A percentile compares a stretch with the other conserved stretches of the same genome.
phyloP scores from a whole-genome alignment of 1,140 invertebrate species.

The Dendroctonus valens region DNA sequence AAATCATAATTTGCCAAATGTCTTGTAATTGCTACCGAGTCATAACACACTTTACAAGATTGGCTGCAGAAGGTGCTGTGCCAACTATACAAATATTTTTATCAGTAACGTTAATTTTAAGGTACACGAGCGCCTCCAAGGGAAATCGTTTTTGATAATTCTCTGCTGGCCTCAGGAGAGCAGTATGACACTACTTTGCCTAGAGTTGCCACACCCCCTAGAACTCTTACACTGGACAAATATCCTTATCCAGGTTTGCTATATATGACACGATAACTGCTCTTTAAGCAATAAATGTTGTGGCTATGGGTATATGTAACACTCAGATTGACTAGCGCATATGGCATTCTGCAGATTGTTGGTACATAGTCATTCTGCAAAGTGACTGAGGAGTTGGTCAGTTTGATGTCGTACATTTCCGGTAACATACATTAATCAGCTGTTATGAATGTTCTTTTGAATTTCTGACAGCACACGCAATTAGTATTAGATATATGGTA shows the following conservation, averaged over 20 bases:
- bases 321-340: too few relatives aligned
- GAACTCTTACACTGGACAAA: constrained; percentile 77
- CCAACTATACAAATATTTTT: constrained; percentile 11
- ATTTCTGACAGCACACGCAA: too few relatives aligned
- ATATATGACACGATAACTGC: background rate
- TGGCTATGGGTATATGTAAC: too few relatives aligned
- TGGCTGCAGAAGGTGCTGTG: background rate
- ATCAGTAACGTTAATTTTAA: constrained; percentile 29
- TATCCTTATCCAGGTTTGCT: constrained; percentile 67
- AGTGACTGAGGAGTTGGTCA: too few relatives aligned
- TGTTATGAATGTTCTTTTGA: too few relatives aligned
- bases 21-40: constrained; percentile 20
- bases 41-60: constrained; percentile 11
- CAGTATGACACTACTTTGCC: constrained; percentile 58
- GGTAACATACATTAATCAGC: too few relatives aligned
- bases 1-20: constrained; percentile 7
- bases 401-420: too few relatives aligned
- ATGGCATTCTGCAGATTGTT: too few relatives aligned
- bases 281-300: too few relatives aligned
- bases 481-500: too few relatives aligned
- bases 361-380: too few relatives aligned
- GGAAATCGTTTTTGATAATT: constrained; percentile 82
- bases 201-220: constrained; percentile 76
- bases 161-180: constrained; percentile 64
- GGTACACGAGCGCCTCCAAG: constrained; percentile 76